Evolutionary conservation across 2,888 invertebrate species (phyloP), one percentile per base, ranked within the genome.

Genomic region (Imbricaverruca yamaguchii): DNA sequence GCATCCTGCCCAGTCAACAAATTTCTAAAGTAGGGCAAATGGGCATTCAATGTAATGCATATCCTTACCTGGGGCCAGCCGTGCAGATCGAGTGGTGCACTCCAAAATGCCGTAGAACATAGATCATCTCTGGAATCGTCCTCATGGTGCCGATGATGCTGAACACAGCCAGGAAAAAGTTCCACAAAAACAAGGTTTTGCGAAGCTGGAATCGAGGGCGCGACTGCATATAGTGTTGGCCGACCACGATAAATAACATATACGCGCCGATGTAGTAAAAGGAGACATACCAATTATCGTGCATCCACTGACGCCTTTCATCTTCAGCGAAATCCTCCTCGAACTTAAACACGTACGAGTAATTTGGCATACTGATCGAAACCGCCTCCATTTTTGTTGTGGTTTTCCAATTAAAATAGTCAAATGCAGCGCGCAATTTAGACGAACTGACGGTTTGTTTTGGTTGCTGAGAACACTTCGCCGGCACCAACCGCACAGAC

Each of bases 251-350:
- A 83, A 96, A 90, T 83, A 95, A 90, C 92, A 98, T 94, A 88
- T 99, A 99, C 84, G 94, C 90, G 84, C 94, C 94, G 84, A 94
- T 91, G 87, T 92, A 93, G 86, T 96, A 95, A 88, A 97, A 95
- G 82, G 94, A 94, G 87, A 93, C 92, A 82, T 94, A 95, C 98
- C 98, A 98, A 88, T 98, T 95, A 86, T 94, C 92, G 84, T 93
- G 91, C 96, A 98, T 98, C 96, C 97, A 98, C 89, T 92, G 92
- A 87, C 93, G 91, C 85, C 94, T 94, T 85, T 93, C 92, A 86
- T 93, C 91, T 87, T 96, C 95, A 86, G 94, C 94, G 88, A 97
- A 98, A 87, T 94, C 93, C 87, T 93, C 93, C 89, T 98, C 98
- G 87, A 98, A 97, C 86, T 95, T 93, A 89, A 98, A 96, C 87